Conservation (phyloP, 2,888 invertebrate species). For the Lasioglossum morio region DNA sequence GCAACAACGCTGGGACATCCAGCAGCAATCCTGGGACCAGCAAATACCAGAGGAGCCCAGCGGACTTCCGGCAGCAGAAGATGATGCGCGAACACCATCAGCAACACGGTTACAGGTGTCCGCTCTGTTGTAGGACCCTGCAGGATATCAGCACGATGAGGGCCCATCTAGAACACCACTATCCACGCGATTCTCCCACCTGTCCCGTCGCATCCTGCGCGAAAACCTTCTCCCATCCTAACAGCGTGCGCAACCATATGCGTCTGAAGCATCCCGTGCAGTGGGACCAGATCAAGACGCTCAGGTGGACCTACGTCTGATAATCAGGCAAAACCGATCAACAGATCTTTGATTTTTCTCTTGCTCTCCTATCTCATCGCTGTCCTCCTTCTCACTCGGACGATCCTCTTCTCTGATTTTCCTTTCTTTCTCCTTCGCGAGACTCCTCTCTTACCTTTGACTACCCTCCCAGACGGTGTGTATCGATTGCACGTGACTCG, state of each 20-base stretch:
- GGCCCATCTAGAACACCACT: slow-evolving; percentile 92
- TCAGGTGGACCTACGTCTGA: slow-evolving; percentile 90
- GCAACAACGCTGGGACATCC: slow-evolving; percentile 3
- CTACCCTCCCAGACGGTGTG: slow-evolving; percentile 10
- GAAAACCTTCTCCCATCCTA: slow-evolving; percentile 92
- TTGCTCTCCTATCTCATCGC: slow-evolving; percentile 6
- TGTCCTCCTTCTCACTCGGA: not conserved
- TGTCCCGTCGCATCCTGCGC: slow-evolving; percentile 92
- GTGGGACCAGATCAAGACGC: slow-evolving; percentile 94
- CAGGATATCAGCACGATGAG: slow-evolving; percentile 89
- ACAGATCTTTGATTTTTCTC: not conserved
- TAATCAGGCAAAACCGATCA: slow-evolving; percentile 45
- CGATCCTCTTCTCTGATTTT: not conserved
- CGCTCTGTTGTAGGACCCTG: slow-evolving; percentile 90
- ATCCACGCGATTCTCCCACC: slow-evolving; percentile 93
- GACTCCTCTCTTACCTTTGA: not conserved
- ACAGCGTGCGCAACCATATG: slow-evolving; percentile 95
- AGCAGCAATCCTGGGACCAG: slow-evolving; percentile 75
- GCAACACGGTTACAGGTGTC: slow-evolving; percentile 88
- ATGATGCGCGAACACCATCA: slow-evolving; percentile 80
- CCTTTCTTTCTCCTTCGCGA: not conserved
- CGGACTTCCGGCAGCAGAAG: slow-evolving; percentile 79
- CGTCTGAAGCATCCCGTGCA: slow-evolving; percentile 92
- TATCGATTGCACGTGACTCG: slow-evolving; percentile 47
- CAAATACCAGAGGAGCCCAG: slow-evolving; percentile 84